Percentiles rank a stretch among this genome's conserved stretches.
Evolutionary conservation across 2,113 vertebrate genomes (phyloP).

Genomic region (Butorides virescens): DNA sequence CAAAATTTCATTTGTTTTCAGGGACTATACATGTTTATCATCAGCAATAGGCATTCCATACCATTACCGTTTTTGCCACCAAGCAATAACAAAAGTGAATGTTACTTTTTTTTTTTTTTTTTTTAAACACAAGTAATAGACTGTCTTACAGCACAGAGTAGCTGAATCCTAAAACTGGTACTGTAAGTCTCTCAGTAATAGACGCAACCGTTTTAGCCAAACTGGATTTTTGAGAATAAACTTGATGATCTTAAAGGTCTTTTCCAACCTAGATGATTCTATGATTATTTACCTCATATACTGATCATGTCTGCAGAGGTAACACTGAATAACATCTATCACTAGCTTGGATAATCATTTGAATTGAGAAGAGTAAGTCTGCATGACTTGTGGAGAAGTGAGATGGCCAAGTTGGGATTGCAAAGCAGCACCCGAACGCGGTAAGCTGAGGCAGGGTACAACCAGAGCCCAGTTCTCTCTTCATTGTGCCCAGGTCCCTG

Average conservation of each 20-base stretch:
- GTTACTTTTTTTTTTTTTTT: not conserved
- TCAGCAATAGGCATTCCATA: not conserved
- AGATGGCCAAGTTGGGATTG: not conserved
- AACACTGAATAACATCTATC: not conserved
- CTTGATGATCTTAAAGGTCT: too few species aligned
- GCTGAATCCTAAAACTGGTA: not conserved
- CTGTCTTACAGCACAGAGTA: not conserved
- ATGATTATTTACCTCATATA: not conserved
- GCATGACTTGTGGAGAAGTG: not conserved
- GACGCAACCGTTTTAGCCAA: not conserved
- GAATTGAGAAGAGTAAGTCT: not conserved
- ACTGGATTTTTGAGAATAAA: not conserved
- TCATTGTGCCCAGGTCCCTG: too few species aligned
- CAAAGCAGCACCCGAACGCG: not conserved
- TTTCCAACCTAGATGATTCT: too few species aligned
- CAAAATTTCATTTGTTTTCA: not conserved
- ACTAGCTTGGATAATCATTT: not conserved
- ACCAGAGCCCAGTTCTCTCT: not conserved
- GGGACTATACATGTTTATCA: not conserved
- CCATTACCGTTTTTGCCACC: not conserved
- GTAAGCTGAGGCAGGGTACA: not conserved
- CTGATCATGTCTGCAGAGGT: not conserved
- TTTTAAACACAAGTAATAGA: not conserved
- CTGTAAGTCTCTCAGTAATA: not conserved
- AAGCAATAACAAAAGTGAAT: not conserved